Percentiles rank a stretch among this genome's conserved stretches.
Conservation (phyloP, 2,113 vertebrate genomes). For the Pelodiscus sinensis region DNA sequence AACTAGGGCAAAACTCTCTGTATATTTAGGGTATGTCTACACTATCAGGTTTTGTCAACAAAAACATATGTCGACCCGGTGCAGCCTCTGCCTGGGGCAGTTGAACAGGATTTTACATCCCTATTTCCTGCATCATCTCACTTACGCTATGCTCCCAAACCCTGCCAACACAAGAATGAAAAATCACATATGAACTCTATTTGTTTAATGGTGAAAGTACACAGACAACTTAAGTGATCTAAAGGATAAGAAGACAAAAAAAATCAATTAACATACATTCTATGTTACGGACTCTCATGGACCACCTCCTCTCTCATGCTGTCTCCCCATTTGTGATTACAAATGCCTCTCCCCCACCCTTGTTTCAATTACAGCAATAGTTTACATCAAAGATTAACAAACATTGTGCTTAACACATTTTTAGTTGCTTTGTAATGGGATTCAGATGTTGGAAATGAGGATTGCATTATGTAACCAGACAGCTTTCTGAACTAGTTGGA, state of each 20-base stretch:
- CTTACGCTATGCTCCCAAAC: neutral
- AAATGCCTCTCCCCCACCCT: neutral
- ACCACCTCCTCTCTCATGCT: neutral
- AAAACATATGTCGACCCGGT: too few relatives aligned
- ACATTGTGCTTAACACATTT: neutral
- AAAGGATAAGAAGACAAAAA: neutral
- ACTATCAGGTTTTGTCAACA: too few relatives aligned
- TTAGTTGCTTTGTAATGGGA: neutral
- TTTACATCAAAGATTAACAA: neutral
- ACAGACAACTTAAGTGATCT: neutral
- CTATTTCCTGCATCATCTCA: neutral
- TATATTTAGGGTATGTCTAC: neutral
- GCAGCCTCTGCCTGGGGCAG: too few relatives aligned
- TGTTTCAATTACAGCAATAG: neutral
- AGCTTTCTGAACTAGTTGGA: neutral
- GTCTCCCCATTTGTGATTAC: neutral
- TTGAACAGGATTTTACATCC: too few relatives aligned
- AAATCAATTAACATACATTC: neutral
- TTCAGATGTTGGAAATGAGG: neutral
- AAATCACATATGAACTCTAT: neutral
- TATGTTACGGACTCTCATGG: neutral
- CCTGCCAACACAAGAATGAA: neutral
- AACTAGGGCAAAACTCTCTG: neutral
- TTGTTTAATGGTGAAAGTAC: too few relatives aligned
- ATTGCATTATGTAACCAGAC: neutral